Evolutionary conservation across 2,113 vertebrate species (phyloP), one percentile per base, ranked within the genome.

Genomic region (Sinosuthora webbiana): DNA sequence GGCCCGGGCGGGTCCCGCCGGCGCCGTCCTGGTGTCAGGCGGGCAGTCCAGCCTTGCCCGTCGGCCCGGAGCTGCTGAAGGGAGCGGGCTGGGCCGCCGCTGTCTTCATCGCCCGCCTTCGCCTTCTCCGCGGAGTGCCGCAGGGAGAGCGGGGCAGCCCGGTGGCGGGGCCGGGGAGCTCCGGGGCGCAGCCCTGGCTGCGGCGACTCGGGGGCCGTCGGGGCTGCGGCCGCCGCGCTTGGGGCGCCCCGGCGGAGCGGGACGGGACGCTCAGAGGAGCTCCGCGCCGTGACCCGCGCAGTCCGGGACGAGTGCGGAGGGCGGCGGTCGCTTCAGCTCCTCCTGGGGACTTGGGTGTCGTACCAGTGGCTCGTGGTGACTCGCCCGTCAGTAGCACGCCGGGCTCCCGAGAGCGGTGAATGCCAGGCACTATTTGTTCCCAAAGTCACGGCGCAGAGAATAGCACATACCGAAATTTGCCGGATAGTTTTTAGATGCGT

Each of bases 1-100:
- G 33, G 19, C 13, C 13, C 16, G 53, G 60, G 37, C 60, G 37
- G 18, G 11, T 19, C 11, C 57, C 17, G 16, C n/a, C 74, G 6
- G 22, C 7, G 22, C 22, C 8, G 3, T 15, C 22, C 45, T 2
- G 23, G 1, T 42, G 47, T 17, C 37, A 1, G 37, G 30, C 8
- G 14, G 23, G 37, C 9, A 3, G 49, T 7, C 2, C 24, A 3
- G 11, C 3, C 13, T 5, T 7, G 37, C 47, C 28, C 23, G 30
- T 21, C 11, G 37, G 31, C 39, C 14, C 39, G 31, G 28, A 24
- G 21, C 12, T 9, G 56, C 42, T 39, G 5, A 24, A 39, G 44
- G 9, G n/a, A 37, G 73, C 25, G 27, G 25, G 15, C 19, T 41
- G 13, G 16, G 27, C 11, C 16, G 45, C 18, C 8, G 11, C 10